Percentiles rank a stretch among this genome's conserved stretches.
Conservation (phyloP, 1,140 invertebrate genomes). For the Ladona fulva region DNA sequence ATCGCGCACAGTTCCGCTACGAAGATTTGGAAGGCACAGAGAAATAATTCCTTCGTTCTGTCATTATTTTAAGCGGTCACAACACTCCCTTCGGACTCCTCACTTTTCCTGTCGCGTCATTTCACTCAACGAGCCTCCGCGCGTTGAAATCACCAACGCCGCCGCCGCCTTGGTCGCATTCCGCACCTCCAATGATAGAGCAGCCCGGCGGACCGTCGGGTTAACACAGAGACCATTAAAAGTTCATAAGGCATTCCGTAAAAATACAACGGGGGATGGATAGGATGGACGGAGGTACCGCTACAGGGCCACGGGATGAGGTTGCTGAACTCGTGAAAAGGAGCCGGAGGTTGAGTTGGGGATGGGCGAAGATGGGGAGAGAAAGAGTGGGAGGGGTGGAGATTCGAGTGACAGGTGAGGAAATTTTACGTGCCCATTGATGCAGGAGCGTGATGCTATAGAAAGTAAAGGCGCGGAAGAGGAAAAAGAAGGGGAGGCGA, state of each 20-base stretch:
- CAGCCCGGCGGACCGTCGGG: not conserved
- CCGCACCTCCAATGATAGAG: not conserved
- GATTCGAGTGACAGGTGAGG: not conserved
- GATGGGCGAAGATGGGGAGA: not conserved
- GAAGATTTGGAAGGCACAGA: not conserved
- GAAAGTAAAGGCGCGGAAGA: not conserved
- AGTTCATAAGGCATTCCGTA: conserved; percentile 1
- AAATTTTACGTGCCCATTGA: not conserved
- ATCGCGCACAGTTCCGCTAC: not conserved
- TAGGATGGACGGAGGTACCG: not conserved
- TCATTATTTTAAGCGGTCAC: conserved; percentile 3
- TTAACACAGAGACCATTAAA: not conserved
- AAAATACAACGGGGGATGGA: not conserved
- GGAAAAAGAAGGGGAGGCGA: not conserved
- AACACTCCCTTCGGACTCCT: not conserved
- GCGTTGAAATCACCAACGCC: not conserved
- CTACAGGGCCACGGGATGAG: not conserved
- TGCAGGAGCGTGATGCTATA: not conserved
- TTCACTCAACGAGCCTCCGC: not conserved
- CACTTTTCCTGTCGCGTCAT: not conserved
- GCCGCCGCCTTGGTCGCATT: not conserved
- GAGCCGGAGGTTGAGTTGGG: not conserved
- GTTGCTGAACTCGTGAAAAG: not conserved
- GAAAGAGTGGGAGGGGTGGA: not conserved
- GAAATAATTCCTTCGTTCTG: not conserved